A percentile compares a stretch with the other conserved stretches of the same genome.
Evolutionary conservation across 1,140 invertebrate genomes (phyloP).

Genomic region (Hycleus phaleratus): DNA sequence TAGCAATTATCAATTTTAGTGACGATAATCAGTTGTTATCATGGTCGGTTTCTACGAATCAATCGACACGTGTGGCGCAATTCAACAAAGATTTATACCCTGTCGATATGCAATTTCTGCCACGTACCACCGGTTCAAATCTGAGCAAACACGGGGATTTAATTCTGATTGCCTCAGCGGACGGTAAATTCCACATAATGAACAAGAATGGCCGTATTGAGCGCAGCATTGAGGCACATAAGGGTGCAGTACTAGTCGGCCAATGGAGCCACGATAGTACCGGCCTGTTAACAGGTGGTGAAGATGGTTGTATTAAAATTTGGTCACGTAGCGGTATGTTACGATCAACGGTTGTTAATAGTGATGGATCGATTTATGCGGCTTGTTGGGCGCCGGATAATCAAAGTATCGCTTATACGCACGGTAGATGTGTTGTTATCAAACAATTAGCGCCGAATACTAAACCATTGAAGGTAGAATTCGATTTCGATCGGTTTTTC

Average conservation of each 20-base stretch:
- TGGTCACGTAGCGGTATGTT: conserved; percentile 96
- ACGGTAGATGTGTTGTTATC: conserved; percentile 74
- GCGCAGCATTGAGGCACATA: conserved; percentile 86
- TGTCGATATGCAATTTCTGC: conserved; percentile 79
- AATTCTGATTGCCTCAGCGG: conserved; percentile 80
- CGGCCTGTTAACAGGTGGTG: conserved; percentile 86
- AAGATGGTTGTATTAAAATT: conserved; percentile 93
- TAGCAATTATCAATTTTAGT: conserved; percentile 43
- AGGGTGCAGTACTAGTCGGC: conserved; percentile 76
- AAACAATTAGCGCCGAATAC: conserved; percentile 85
- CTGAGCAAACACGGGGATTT: conserved; percentile 70
- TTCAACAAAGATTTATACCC: conserved; percentile 79
- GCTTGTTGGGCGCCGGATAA: conserved; percentile 84
- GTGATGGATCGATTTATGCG: conserved; percentile 69
- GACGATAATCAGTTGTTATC: conserved; percentile 86
- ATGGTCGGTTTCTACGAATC: conserved; percentile 77
- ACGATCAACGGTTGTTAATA: conserved; percentile 80
- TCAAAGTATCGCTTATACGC: conserved; percentile 75
- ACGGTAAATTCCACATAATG: conserved; percentile 86
- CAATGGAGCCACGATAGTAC: conserved; percentile 91
- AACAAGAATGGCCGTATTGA: conserved; percentile 86
- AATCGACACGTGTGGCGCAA: conserved; percentile 66
- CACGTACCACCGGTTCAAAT: conserved; percentile 42
- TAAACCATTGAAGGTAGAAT: conserved; percentile 68
- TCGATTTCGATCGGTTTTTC: neutral